phyloP scores from a whole-genome alignment of 2,797 vertebrate species.

The Thamnophis elegans region DNA sequence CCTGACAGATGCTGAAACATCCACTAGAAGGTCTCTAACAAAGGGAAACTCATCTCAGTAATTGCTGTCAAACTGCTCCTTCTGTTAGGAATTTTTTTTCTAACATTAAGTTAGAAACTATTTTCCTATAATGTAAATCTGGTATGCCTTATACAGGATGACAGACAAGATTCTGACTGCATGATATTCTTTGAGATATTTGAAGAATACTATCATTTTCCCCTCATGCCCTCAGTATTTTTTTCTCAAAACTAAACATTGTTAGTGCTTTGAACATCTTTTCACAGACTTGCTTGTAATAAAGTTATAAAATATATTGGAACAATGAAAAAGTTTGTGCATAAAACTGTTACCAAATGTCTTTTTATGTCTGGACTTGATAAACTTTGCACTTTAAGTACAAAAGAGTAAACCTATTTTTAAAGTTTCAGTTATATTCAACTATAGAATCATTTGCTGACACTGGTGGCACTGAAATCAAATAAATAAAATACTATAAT shows the following conservation, averaged over 20 bases:
- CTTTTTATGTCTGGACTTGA: background rate
- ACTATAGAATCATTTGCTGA: too few species aligned
- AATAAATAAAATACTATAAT: too few species aligned
- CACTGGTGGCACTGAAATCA: too few species aligned
- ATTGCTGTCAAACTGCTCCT: background rate
- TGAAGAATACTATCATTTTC: background rate
- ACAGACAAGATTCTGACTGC: background rate
- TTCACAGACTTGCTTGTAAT: background rate
- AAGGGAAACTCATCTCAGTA: background rate
- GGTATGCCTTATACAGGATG: background rate
- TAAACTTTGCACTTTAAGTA: background rate
- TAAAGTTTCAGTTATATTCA: background rate
- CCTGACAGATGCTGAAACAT: background rate
- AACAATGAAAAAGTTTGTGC: background rate
- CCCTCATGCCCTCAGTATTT: background rate
- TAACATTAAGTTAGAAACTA: background rate
- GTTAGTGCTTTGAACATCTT: background rate
- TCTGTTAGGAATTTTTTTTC: background rate
- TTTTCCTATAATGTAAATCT: background rate
- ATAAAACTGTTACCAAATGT: background rate
- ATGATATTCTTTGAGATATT: background rate
- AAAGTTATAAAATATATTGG: background rate
- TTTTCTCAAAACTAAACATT: background rate
- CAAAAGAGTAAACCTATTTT: background rate
- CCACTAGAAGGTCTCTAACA: background rate